These are phyloP conservation scores for Pachydiplax longipennis DNA, from an alignment of 2,888 invertebrate species.

Conservation along the genomic window DNA sequence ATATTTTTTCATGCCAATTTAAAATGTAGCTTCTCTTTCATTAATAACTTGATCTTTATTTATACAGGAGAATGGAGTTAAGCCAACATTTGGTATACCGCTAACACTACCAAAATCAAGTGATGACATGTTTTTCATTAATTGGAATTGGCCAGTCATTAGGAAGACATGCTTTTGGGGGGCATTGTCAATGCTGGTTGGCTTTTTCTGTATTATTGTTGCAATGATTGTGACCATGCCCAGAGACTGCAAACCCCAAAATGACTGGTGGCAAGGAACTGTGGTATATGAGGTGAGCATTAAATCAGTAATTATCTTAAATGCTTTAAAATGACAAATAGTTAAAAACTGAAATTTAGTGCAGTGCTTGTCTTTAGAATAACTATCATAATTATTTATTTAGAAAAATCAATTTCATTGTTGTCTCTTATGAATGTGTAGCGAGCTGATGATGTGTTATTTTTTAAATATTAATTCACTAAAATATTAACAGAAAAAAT, in stretches of 20 bases:
- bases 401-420: too few relatives aligned
- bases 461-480: too few relatives aligned
- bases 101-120: constrained; percentile 59
- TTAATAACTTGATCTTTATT: constrained; percentile 52
- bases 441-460: too few relatives aligned
- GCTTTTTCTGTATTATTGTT: constrained; percentile 75
- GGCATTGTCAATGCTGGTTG: constrained; percentile 75
- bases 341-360: too few relatives aligned
- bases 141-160: constrained; percentile 84
- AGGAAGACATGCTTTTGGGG: constrained; percentile 76
- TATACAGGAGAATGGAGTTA: constrained; percentile 61
- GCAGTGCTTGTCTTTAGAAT: too few relatives aligned
- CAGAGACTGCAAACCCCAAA: constrained; percentile 63
- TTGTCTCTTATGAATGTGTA: too few relatives aligned
- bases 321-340: too few relatives aligned
- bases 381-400: too few relatives aligned
- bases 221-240: constrained; percentile 77
- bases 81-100: constrained; percentile 59
- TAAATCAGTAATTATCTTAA: too few relatives aligned
- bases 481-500: too few relatives aligned
- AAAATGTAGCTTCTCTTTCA: not conserved
- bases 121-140: constrained; percentile 66
- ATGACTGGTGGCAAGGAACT: constrained; percentile 83
- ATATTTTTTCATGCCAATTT: too few relatives aligned
- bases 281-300: constrained; percentile 73